Evolutionary conservation across 30 jellyfish, hydroid and myxozoan species (phyloP), one percentile per base, ranked within the genome.

Genomic region (Hydractinia symbiolongicarpus): DNA sequence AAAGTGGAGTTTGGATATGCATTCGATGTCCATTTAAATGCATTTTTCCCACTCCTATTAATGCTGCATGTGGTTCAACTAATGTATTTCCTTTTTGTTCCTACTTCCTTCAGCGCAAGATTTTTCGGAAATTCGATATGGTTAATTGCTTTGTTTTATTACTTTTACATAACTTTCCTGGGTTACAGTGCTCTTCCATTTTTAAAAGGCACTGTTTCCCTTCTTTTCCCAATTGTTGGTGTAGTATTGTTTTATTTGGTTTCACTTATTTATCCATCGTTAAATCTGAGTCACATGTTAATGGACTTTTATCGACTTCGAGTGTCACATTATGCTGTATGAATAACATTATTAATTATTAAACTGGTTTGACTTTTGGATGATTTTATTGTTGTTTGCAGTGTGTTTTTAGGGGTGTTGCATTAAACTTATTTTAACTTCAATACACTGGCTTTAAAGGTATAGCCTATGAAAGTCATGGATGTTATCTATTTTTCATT

Each of bases 151-250:
- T 74, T 93, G 30, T 58, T 93, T 61, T 93, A 93, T 58, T 93
- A 93, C 75, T 69, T 86, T 67, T 93, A 93, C 94, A 93, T 93
- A 80, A 93, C 98, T 7, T 93, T 93, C 72, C 96, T 93, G 71
- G 98, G 98, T 50, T 93, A 93, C 90, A 93, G 98, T 77, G 95
- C 96, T 5, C 73, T 93, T 70, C 98, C 98, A 50, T 93, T 93
- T 58, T 86, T 93, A 19, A 93, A 91, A 17, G 87, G 93, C 52
- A 93, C 98, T n/a, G 95, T 86, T 30, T 73, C 85, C 10, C 75
- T 93, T 7, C 76, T 88, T 30, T 87, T 78, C 56, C 98, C 98
- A 55, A 79, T 87, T 56, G 85, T 81, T 53, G 86, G 67, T 5
- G 72, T 87, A 55, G 85, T 79, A 20, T 69, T 87, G 13, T 67